Percentiles rank a stretch among this genome's conserved stretches.
Conservation (phyloP, 2,113 vertebrate genomes). For the Psilopsiagon aymara region DNA sequence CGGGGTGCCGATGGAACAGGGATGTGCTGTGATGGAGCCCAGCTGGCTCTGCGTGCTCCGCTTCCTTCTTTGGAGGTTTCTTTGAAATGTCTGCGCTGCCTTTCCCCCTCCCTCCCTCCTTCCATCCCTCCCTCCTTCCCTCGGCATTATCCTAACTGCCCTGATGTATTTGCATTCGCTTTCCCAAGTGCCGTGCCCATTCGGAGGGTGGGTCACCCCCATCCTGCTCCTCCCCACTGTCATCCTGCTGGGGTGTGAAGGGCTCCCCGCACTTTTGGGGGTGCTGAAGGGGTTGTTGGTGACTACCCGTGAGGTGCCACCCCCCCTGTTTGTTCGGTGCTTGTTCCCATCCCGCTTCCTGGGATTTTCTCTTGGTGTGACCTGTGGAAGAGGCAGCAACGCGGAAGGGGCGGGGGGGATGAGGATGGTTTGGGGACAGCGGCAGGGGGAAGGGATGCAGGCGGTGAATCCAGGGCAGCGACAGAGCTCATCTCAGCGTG, state of each 20-base stretch:
- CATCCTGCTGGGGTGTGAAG: background rate
- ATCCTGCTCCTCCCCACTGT: background rate
- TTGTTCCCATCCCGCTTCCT: background rate
- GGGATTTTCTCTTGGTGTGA: background rate
- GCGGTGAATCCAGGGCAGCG: constrained; percentile 24
- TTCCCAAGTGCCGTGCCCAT: background rate
- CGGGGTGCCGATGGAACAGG: background rate
- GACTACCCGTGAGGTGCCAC: background rate
- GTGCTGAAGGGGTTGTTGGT: background rate
- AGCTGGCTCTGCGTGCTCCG: background rate
- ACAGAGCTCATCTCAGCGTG: background rate
- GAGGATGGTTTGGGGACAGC: background rate
- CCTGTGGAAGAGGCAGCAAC: background rate
- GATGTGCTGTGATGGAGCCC: background rate
- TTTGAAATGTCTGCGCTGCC: background rate
- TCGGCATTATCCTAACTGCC: background rate
- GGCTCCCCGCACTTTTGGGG: background rate
- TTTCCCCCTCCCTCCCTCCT: background rate
- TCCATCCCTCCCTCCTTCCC: background rate
- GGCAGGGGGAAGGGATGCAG: constrained; percentile 46
- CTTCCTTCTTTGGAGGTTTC: constrained; percentile 70
- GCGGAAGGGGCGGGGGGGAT: too few relatives aligned
- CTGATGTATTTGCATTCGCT: background rate
- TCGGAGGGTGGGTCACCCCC: background rate
- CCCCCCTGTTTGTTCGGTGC: rapidly evolving